A percentile compares a stretch with the other conserved stretches of the same genome.
Evolutionary conservation across 2,113 vertebrate species (phyloP).

Genomic region (Thalassoma bifasciatum): DNA sequence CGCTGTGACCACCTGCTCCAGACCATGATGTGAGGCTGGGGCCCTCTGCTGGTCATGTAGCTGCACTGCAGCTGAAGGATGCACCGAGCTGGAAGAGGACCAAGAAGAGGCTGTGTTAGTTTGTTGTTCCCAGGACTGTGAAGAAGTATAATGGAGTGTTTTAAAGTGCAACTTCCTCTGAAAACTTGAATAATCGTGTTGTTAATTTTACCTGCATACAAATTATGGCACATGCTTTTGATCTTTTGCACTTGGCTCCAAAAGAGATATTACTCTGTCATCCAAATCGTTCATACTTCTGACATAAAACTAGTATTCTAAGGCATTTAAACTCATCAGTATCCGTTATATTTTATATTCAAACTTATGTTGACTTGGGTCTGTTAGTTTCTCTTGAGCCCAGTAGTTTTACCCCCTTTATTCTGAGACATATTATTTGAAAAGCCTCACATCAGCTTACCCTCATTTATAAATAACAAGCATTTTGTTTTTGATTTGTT

Average conservation of each 20-base stretch:
- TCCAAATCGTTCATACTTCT: conserved; percentile 5
- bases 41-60: conserved; percentile 59
- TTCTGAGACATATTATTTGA: not conserved
- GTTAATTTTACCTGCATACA: conserved; percentile 55
- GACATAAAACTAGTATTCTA: conserved; percentile 46
- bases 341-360: conserved; percentile 19
- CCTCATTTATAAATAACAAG: conserved; percentile 51
- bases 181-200: conserved; percentile 77
- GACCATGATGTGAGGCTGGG: conserved; percentile 8
- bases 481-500: too few relatives aligned
- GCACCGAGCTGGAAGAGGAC: conserved; percentile 26
- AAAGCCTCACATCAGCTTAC: conserved; percentile 1
- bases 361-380: conserved; percentile 11
- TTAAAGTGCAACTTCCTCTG: conserved; percentile 60
- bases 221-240: conserved; percentile 65
- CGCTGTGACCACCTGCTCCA: conserved; percentile 44
- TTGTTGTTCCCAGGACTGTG: conserved; percentile 66
- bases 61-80: conserved; percentile 47
- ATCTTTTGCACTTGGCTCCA: conserved; percentile 50
- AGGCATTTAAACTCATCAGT: conserved; percentile 25
- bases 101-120: conserved; percentile 37
- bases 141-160: conserved; percentile 54
- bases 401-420: conserved; percentile 29
- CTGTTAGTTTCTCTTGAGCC: conserved; percentile 8
- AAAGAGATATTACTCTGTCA: conserved; percentile 6